Evolutionary conservation across 2,113 vertebrate species (phyloP), one percentile per base, ranked within the genome.

Genomic region (Eulemur macaco): DNA sequence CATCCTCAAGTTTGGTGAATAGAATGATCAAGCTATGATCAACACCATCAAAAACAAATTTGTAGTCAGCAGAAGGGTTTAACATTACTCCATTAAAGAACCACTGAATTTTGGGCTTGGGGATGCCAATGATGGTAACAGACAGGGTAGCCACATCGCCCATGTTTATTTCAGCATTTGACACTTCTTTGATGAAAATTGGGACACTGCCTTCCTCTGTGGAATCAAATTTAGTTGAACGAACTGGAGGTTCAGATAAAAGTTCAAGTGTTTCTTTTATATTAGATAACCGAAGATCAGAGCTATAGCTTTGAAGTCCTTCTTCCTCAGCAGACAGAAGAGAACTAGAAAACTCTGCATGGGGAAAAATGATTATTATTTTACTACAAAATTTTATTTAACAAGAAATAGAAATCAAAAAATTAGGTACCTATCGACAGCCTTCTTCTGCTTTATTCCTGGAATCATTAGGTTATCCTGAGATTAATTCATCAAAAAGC

Each of bases 181-280:
- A 98, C 13, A 99, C 64, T 89, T 99, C 98, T 94, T 98, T 99
- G 83, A 99, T 98, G 97, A 99, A 99, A 98, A 99, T 76, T 47
- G 99, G 99, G 60, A 91, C 95, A 92, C 60, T 97, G 58, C 95
- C 96, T 98, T 99, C 98, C 86, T 98, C 99, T 98, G 98, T 98
- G 81, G 98, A 98, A 96, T 99, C 98, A 96, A 98, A 97, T 97
- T 98, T 98, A 91, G 98, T 99, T 94, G 99, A 99, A 97, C 98
- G 98, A 97, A 96, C 97, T 98, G 99, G 98, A 94, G 99, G 96
- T 98, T 99, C 99, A 99, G 99, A 98, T 97, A 98, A 98, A 99
- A 99, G 99, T 99, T 99, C 99, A 99, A 99, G 99, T 99, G 99
- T 99, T 99, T 99, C 99, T 31, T 98, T 97, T 98, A 97, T 99